Base-by-base conservation (phyloP, 2,888 invertebrate species). In the Orthonevra nobilis region DNA sequence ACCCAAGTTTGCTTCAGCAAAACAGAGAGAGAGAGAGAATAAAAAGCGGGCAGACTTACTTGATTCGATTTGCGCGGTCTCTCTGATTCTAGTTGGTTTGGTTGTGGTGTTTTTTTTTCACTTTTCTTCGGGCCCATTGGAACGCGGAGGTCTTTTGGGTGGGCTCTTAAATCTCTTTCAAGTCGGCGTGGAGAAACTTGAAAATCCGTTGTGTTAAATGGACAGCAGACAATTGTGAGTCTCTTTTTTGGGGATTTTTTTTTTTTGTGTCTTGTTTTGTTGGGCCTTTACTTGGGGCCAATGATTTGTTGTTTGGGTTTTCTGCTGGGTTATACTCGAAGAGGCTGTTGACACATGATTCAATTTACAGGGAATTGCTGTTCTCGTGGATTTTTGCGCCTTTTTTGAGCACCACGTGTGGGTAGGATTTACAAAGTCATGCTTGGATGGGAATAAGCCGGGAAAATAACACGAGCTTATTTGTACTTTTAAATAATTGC, bases 291-390 rank as follows among this genome's bases (percentile, higher is more conserved):
- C 34, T 9, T 15, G 23, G 36, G 58, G 38, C 44, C 63, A 64
- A 58, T 64, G 52, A 70, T 46, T 63, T 46, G 28, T 60, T 69
- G 52, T 52, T 72, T 56, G 48, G 52, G 15, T 32, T 40, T 63
- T 38, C 50, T 42, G 38, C n/a, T 48, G 44, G 34, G 48, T 34
- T 61, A 28, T 23, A 15, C 14, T 42, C 17, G 30, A 5, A 46
- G 32, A 72, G 77, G 77, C 60, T 77, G 52, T 66, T 72, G 72
- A 66, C 77, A 72, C 30, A 54, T 52, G 70, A 72, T 44, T 70
- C 46, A 64, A 32, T 56, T 48, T 28, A 26, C n/a, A 38, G 20
- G 20, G 2, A 10, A 26, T 36, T 3, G 6, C 9, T 28, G 15
- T 38, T 10, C n/a, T 38, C 4, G 17, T 9, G 32, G 48, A 19